Conservation (phyloP, 2,888 invertebrate species). For the Thera obeliscata region DNA sequence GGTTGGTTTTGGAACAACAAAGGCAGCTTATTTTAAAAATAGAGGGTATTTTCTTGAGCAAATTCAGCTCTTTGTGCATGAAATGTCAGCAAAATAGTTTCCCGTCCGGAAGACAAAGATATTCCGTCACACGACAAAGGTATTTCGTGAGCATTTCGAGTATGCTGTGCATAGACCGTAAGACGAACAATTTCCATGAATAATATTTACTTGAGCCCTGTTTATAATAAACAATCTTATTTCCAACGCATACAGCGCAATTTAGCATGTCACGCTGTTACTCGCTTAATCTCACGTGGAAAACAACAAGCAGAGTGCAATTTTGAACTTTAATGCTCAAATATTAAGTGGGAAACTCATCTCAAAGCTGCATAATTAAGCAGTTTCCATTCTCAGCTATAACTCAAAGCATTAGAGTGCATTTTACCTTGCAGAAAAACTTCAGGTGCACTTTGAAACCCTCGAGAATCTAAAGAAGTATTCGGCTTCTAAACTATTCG, state of each 20-base stretch:
- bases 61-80: conserved; percentile 28
- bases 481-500: conserved; percentile 78
- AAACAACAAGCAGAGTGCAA: conserved; percentile 14
- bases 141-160: conserved; percentile 24
- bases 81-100: conserved; percentile 35
- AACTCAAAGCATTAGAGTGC: conserved; percentile 9
- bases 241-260: conserved; percentile 5
- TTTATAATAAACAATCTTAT: conserved; percentile 14
- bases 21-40: not conserved
- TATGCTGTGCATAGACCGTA: conserved; percentile 17
- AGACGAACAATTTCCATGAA: conserved; percentile 17
- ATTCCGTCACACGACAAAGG: conserved; percentile 30
- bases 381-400: conserved; percentile 14
- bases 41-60: conserved; percentile 19
- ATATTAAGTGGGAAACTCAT: conserved; percentile 12
- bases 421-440: conserved; percentile 63
- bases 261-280: conserved; percentile 9
- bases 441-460: conserved; percentile 80
- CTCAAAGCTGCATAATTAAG: conserved; percentile 20
- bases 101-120: conserved; percentile 23
- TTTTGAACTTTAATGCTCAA: conserved; percentile 17
- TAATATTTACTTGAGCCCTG: conserved; percentile 5
- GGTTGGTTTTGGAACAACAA: not conserved
- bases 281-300: conserved; percentile 7
- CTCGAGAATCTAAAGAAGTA: conserved; percentile 79